Conservation (phyloP, 2,888 invertebrate species). For the Spilarctia lutea region DNA sequence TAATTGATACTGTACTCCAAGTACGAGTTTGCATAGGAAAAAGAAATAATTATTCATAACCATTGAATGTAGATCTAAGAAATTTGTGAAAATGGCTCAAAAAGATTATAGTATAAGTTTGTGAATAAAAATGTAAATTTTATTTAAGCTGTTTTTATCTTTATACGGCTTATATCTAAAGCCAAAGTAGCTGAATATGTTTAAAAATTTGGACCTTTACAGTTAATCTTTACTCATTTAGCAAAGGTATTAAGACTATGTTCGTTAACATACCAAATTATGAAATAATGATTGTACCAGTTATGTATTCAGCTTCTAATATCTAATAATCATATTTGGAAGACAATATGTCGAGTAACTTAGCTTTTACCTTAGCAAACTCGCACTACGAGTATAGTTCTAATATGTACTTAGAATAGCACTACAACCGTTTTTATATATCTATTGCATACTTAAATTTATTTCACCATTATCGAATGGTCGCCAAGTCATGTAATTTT, state of each 20-base stretch:
- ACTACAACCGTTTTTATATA: background rate
- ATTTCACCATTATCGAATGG: background rate
- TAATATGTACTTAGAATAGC: conserved; percentile 4
- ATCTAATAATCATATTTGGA: background rate
- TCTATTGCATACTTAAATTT: conserved; percentile 1
- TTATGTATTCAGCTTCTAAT: background rate
- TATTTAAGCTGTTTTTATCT: background rate
- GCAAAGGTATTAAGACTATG: too few relatives aligned
- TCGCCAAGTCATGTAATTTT: background rate
- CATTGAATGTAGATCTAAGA: background rate
- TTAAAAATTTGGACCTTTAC: too few relatives aligned
- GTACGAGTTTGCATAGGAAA: background rate
- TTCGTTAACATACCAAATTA: too few relatives aligned
- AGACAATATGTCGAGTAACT: background rate
- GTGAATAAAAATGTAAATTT: background rate
- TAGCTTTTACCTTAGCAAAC: background rate
- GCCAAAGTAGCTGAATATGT: background rate
- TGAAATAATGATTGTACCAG: background rate
- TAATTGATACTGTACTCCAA: background rate
- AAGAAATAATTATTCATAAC: background rate
- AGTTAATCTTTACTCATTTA: background rate
- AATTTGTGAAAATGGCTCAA: background rate
- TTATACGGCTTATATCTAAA: too few relatives aligned
- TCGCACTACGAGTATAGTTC: background rate
- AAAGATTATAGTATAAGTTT: background rate